phyloP scores from a whole-genome alignment of 2,113 vertebrate species.

The Dicaeum eximium region DNA sequence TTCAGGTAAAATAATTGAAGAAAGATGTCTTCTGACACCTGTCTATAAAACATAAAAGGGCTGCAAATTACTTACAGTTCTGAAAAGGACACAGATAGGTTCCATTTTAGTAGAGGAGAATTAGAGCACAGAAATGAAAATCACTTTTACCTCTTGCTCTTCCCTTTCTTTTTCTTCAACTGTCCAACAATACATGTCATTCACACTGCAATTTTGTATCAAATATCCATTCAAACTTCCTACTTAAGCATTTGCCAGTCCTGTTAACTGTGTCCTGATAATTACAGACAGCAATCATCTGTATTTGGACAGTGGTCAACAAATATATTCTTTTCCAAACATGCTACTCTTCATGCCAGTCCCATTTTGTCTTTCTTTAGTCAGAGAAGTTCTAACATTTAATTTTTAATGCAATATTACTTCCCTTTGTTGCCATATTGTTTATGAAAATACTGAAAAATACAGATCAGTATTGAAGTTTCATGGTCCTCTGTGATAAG shows the following conservation, averaged over 20 bases:
- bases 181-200: background rate
- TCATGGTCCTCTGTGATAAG: background rate
- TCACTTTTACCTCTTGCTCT: background rate
- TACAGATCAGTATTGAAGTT: background rate
- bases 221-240: background rate
- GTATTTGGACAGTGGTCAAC: background rate
- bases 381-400: background rate
- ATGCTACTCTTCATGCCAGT: background rate
- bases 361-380: background rate
- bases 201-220: background rate
- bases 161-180: background rate
- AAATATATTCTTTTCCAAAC: background rate
- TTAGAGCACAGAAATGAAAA: background rate
- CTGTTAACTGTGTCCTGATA: background rate
- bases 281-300: background rate
- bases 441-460: background rate
- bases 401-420: background rate
- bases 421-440: background rate
- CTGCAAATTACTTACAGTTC: background rate
- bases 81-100: background rate
- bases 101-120: background rate
- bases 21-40: background rate
- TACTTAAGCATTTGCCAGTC: background rate
- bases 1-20: constrained; percentile 17
- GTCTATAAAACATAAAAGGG: background rate